phyloP scores from a whole-genome alignment of 1,140 invertebrate genomes.

The Pogonomyrmex barbatus region DNA sequence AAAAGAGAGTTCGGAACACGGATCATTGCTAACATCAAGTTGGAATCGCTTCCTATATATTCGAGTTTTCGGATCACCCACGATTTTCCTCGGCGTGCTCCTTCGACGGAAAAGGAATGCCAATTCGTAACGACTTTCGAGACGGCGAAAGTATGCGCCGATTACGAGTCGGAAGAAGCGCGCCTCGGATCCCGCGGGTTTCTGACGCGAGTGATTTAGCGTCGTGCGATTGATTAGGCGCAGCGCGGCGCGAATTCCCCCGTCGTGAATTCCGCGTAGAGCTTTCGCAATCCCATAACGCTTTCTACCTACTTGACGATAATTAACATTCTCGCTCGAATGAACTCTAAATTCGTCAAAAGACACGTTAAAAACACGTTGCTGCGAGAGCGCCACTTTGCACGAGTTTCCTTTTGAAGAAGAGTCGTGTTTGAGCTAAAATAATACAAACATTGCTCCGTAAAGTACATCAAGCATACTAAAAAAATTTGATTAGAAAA shows the following conservation, averaged over 20 bases:
- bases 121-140: constrained; percentile 61
- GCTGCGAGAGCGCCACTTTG: too few relatives aligned
- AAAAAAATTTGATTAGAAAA: too few relatives aligned
- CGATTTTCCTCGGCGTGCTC: constrained; percentile 5
- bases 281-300: background rate
- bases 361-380: background rate
- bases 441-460: too few relatives aligned
- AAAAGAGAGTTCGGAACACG: too few relatives aligned
- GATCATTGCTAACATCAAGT: too few relatives aligned
- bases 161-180: constrained; percentile 20
- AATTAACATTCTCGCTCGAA: background rate
- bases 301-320: background rate
- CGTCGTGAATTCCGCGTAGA: background rate
- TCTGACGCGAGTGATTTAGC: constrained; percentile 32
- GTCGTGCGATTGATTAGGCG: constrained; percentile 37
- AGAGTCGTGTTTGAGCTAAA: too few relatives aligned
- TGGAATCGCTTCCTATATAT: background rate
- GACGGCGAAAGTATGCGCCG: constrained; percentile 49
- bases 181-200: constrained; percentile 22
- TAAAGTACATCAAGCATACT: too few relatives aligned
- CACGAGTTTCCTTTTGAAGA: too few relatives aligned
- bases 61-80: background rate
- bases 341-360: background rate
- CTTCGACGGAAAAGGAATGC: constrained; percentile 51
- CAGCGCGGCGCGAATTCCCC: background rate